Conservation (phyloP, 2,888 invertebrate genomes). For the Herminia tarsipennalis region DNA sequence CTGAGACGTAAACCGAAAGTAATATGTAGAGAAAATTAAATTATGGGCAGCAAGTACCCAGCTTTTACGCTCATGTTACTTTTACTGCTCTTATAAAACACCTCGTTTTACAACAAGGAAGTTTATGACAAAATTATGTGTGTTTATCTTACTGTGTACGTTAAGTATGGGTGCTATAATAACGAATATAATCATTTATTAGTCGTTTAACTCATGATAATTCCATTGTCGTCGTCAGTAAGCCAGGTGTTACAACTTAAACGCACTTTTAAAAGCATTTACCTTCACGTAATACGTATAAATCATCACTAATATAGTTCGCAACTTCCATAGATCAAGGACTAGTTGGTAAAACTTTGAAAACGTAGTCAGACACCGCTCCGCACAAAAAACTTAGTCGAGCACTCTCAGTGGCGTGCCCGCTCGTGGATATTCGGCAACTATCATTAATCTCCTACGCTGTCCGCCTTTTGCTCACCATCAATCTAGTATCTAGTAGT, state of each 20-base stretch:
- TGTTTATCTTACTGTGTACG: too few species aligned
- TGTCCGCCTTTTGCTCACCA: background rate
- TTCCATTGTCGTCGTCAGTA: too few species aligned
- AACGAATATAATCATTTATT: too few species aligned
- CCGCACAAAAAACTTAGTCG: background rate
- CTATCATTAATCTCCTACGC: slow-evolving; percentile 1
- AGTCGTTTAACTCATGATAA: too few species aligned
- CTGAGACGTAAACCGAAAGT: slow-evolving; percentile 6
- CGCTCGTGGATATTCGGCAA: background rate
- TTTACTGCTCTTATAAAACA: slow-evolving; percentile 4
- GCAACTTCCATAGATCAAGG: too few species aligned
- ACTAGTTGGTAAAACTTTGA: background rate
- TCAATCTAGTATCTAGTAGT: background rate
- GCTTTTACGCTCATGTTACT: slow-evolving; percentile 7
- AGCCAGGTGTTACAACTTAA: too few species aligned
- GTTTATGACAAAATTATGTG: background rate
- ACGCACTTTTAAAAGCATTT: too few species aligned
- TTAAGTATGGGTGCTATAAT: too few species aligned
- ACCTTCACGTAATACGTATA: too few species aligned
- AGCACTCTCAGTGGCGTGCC: background rate
- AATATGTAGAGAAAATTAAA: slow-evolving; percentile 10
- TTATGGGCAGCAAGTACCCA: slow-evolving; percentile 1
- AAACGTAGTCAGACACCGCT: background rate
- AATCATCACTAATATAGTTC: too few species aligned
- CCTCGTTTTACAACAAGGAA: background rate